phyloP scores from a whole-genome alignment of 2,888 invertebrate species.

The Eupithecia pulchellata region DNA sequence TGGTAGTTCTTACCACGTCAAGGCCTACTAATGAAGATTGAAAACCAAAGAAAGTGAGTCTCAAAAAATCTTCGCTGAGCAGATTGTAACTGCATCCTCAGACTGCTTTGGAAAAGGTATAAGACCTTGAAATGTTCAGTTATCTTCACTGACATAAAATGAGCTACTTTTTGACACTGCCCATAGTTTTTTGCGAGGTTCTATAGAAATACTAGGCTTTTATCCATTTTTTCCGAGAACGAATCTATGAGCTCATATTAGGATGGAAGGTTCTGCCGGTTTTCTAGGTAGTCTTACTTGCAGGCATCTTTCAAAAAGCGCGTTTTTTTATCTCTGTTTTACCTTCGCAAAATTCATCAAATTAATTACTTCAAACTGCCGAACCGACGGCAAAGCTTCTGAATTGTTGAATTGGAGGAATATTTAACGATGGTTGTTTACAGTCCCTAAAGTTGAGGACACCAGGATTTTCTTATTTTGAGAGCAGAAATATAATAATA shows the following conservation, averaged over 20 bases:
- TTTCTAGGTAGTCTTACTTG: neutral
- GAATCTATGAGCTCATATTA: too few relatives aligned
- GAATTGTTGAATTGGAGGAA: conserved; percentile 19
- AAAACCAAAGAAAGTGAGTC: neutral
- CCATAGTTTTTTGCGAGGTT: neutral
- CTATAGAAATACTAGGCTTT: neutral
- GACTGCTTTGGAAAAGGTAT: neutral
- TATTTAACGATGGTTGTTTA: conserved; percentile 18
- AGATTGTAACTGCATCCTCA: neutral
- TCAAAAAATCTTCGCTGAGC: neutral
- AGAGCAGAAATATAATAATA: too few relatives aligned
- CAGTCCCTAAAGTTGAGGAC: conserved; percentile 22
- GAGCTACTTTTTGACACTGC: neutral
- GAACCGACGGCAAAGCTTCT: conserved; percentile 13
- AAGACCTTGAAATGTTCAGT: neutral
- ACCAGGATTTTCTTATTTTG: conserved; percentile 14
- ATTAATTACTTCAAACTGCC: conserved; percentile 17
- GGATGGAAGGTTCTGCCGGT: too few relatives aligned
- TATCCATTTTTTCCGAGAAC: neutral
- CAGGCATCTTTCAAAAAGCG: neutral
- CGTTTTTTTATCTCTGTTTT: too few relatives aligned
- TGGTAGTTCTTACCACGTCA: neutral
- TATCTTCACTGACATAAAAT: neutral
- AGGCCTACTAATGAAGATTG: neutral
- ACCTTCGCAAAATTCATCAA: conserved; percentile 8